phyloP scores from a whole-genome alignment of 2,797 vertebrate species.

The Anguilla pacifica region DNA sequence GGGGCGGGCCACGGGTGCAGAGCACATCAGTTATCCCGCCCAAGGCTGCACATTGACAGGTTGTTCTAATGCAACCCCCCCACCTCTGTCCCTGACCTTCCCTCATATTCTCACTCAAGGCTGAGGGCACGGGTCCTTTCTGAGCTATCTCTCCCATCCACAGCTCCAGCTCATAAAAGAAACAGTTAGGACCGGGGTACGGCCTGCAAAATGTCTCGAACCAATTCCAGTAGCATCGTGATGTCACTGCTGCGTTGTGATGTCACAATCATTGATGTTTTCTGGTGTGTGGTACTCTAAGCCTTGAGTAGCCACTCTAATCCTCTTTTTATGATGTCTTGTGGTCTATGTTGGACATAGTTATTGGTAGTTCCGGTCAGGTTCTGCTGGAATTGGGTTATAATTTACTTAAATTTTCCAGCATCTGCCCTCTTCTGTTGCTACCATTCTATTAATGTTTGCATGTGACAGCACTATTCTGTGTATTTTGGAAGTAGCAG shows the following conservation, averaged over 20 bases:
- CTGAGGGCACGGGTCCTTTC: slow-evolving; percentile 46
- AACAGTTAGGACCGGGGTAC: neutral
- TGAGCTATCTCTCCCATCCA: neutral
- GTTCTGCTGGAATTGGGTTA: no score
- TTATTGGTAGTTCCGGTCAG: no score
- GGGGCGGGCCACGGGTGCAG: slow-evolving; percentile 65
- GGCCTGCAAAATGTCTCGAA: neutral
- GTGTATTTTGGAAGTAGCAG: neutral
- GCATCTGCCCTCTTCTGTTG: no score
- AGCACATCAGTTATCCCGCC: slow-evolving; percentile 73
- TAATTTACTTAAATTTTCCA: no score
- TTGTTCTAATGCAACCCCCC: slow-evolving; percentile 66
- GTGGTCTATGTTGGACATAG: neutral
- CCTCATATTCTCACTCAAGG: slow-evolving; percentile 71
- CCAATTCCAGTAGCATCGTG: neutral
- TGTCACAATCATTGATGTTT: neutral
- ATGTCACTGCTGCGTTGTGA: neutral
- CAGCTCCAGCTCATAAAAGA: slow-evolving; percentile 10
- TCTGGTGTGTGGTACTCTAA: neutral
- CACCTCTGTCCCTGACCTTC: slow-evolving; percentile 65
- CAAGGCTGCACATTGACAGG: slow-evolving; percentile 81
- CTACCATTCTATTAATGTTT: neutral
- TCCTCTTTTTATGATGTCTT: neutral
- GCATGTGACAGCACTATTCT: neutral
- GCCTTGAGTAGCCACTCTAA: no score